Conservation (phyloP, 35 echinoderm and acorn worm genomes). For the Amphiura filiformis region DNA sequence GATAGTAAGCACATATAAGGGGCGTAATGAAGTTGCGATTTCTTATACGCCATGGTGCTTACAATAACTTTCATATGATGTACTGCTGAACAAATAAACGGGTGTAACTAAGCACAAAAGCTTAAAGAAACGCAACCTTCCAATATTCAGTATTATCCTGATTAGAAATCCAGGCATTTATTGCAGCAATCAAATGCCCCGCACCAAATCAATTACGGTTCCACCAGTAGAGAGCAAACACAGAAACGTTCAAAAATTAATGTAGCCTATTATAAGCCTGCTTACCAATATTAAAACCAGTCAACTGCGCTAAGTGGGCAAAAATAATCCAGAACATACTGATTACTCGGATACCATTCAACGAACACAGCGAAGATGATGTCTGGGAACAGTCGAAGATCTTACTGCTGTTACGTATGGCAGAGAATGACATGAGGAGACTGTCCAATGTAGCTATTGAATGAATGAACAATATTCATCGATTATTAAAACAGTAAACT, state of each 20-base stretch:
- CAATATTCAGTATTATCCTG: background rate
- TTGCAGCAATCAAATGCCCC: background rate
- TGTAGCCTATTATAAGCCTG: background rate
- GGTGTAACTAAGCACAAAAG: too few relatives aligned
- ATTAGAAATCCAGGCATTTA: background rate
- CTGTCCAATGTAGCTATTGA: background rate
- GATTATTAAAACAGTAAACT: too few relatives aligned
- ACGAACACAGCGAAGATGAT: constrained; percentile 23
- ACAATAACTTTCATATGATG: too few relatives aligned
- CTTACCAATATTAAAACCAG: background rate
- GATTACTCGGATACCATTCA: constrained; percentile 88
- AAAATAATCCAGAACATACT: constrained; percentile 97
- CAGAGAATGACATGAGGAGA: constrained; percentile 10
- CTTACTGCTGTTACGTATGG: constrained; percentile 35
- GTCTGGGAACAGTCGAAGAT: constrained; percentile 11
- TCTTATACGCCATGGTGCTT: too few relatives aligned
- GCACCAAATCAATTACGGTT: background rate
- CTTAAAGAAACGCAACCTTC: too few relatives aligned
- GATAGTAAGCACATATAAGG: too few relatives aligned
- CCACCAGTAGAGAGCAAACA: background rate
- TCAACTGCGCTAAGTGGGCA: constrained; percentile 59
- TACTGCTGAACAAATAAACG: too few relatives aligned
- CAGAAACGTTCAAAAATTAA: too few relatives aligned
- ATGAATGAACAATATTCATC: too few relatives aligned
- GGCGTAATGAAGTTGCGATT: too few relatives aligned